These are phyloP conservation scores for Nycticryphes semicollaris DNA, from an alignment of 2,113 vertebrate genomes.

Conservation along the genomic window DNA sequence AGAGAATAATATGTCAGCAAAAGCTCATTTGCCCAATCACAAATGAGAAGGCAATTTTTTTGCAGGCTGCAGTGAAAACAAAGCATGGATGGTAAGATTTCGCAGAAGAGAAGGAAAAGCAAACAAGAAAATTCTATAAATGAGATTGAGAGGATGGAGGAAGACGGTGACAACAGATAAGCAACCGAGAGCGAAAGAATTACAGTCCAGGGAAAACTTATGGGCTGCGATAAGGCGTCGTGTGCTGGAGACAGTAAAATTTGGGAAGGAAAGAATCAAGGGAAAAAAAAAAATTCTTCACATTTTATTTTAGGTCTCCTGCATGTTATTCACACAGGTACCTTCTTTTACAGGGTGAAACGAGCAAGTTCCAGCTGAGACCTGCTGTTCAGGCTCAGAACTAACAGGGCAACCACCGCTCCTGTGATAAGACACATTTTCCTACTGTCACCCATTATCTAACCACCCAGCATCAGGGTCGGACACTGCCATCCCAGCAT, in stretches of 20 bases:
- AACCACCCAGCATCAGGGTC: neutral
- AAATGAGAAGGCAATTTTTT: slow-evolving; percentile 9
- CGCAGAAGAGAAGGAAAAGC: neutral
- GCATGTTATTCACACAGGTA: rapidly evolving
- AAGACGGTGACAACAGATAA: neutral
- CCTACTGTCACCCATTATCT: rapidly evolving
- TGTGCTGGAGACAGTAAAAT: neutral
- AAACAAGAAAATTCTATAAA: neutral
- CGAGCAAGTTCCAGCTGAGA: neutral
- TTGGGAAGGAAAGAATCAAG: neutral
- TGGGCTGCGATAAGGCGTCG: neutral
- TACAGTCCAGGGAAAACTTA: neutral
- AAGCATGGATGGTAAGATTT: neutral
- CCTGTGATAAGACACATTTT: neutral
- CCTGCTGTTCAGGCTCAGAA: neutral
- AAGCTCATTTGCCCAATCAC: neutral
- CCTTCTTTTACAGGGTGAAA: neutral
- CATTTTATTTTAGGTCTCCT: neutral
- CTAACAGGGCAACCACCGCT: neutral
- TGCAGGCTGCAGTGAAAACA: neutral
- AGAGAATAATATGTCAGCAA: slow-evolving; percentile 42
- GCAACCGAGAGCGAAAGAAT: neutral
- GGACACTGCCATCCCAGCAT: neutral
- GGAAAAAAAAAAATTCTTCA: neutral
- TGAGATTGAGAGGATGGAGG: neutral